Evolutionary conservation across 2,888 invertebrate species (phyloP).

Genomic region (Ennomos quercinarius): DNA sequence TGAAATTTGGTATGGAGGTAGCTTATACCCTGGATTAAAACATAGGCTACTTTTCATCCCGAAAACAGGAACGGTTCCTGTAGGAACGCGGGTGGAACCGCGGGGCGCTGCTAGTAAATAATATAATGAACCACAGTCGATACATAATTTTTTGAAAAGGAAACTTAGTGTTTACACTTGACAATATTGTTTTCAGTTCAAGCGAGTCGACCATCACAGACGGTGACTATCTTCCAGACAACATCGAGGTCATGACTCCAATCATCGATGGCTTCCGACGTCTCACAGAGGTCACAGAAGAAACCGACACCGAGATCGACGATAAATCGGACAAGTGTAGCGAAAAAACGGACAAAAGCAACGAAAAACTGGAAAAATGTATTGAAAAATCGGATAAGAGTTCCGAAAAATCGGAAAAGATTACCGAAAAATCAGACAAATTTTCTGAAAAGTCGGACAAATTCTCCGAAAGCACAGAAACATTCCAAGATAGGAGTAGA

Average conservation of each 20-base stretch:
- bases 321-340: constrained; percentile 38
- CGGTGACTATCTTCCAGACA: constrained; percentile 77
- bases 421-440: background rate
- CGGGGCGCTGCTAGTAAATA: no score
- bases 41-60: no score
- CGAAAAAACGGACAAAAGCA: constrained; percentile 43
- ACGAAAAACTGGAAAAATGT: constrained; percentile 6
- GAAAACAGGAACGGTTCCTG: no score
- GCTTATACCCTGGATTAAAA: no score
- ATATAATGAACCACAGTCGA: no score
- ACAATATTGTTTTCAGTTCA: constrained; percentile 54
- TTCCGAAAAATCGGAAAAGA: constrained; percentile 23
- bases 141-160: no score
- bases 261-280: constrained; percentile 76
- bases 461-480: constrained; percentile 54
- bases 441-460: constrained; percentile 2
- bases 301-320: constrained; percentile 52
- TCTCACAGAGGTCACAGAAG: constrained; percentile 58
- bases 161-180: no score
- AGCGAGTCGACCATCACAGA: constrained; percentile 74
- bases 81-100: no score
- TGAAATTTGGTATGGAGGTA: no score
- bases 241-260: constrained; percentile 80
- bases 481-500: constrained; percentile 67
- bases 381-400: constrained; percentile 10